Percentiles rank a stretch among this genome's conserved stretches.
phyloP scores from a whole-genome alignment of 92 coral and sea anemone species.

The Diadumene lineata region DNA sequence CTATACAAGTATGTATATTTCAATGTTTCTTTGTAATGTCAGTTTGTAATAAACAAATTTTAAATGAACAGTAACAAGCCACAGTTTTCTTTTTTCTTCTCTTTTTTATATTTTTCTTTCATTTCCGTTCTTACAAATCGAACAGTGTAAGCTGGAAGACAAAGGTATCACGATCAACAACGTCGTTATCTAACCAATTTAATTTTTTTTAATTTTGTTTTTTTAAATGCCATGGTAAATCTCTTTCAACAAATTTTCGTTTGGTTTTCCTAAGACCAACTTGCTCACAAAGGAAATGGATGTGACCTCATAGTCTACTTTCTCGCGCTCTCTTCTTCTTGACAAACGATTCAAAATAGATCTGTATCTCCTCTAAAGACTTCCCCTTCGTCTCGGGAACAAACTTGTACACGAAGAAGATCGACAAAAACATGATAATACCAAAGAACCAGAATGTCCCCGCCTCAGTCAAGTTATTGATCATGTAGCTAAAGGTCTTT shows the following conservation, averaged over 20 bases:
- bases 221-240: too few species aligned
- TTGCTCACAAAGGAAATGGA: background rate
- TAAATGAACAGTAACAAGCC: too few species aligned
- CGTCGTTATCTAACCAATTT: too few species aligned
- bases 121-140: too few species aligned
- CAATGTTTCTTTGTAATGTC: background rate
- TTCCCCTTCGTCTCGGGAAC: conserved; percentile 95
- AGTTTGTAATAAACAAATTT: background rate
- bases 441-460: conserved; percentile 89
- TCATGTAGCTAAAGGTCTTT: conserved; percentile 44
- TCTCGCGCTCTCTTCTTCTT: conserved; percentile 5
- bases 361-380: conserved; percentile 82
- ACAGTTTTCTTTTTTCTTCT: too few species aligned
- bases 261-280: too few species aligned
- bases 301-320: background rate
- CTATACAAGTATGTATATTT: too few species aligned
- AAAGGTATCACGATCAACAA: too few species aligned
- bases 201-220: too few species aligned
- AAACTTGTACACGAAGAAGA: conserved; percentile 61
- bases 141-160: too few species aligned
- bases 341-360: conserved; percentile 53
- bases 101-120: too few species aligned
- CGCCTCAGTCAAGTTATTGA: conserved; percentile 49
- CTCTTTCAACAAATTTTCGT: too few species aligned
- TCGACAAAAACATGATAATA: conserved; percentile 51